phyloP scores from a whole-genome alignment of 2,888 invertebrate species.

The Amiota communis region DNA sequence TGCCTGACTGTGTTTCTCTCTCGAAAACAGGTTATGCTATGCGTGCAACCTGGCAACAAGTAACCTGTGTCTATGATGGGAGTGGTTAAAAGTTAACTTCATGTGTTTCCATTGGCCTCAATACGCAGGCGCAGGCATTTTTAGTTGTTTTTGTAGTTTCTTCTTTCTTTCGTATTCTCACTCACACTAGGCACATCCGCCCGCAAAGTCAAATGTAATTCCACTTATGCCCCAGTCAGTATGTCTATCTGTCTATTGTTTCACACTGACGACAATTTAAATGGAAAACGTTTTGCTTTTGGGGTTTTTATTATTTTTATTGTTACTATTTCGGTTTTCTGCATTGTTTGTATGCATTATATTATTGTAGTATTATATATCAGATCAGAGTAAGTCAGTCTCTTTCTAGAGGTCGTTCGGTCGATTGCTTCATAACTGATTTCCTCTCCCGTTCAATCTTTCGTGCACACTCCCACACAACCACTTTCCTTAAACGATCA shows the following conservation, averaged over 20 bases:
- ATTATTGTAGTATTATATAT: no score
- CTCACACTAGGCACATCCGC: slow-evolving; percentile 11
- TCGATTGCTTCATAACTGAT: no score
- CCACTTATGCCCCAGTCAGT: no score
- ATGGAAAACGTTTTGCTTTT: slow-evolving; percentile 71
- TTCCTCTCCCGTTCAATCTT: no score
- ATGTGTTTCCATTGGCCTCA: slow-evolving; percentile 47
- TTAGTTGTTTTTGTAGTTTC: slow-evolving; percentile 16
- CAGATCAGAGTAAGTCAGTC: no score
- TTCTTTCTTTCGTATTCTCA: slow-evolving; percentile 28
- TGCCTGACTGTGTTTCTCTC: neutral
- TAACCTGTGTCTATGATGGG: slow-evolving; percentile 45
- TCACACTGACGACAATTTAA: slow-evolving; percentile 69
- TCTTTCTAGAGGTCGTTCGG: no score
- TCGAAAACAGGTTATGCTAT: slow-evolving; percentile 53
- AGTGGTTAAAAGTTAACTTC: slow-evolving; percentile 42
- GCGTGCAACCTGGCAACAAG: slow-evolving; percentile 63
- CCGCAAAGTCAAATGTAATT: slow-evolving; percentile 18
- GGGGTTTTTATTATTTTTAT: slow-evolving; percentile 65
- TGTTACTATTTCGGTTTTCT: slow-evolving; percentile 62
- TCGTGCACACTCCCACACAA: no score
- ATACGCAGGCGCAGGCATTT: slow-evolving; percentile 30
- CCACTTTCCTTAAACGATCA: no score
- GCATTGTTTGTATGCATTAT: slow-evolving; percentile 43
- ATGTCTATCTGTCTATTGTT: slow-evolving; percentile 42